phyloP scores from a whole-genome alignment of 1,140 invertebrate species.

The Aplysia californica region DNA sequence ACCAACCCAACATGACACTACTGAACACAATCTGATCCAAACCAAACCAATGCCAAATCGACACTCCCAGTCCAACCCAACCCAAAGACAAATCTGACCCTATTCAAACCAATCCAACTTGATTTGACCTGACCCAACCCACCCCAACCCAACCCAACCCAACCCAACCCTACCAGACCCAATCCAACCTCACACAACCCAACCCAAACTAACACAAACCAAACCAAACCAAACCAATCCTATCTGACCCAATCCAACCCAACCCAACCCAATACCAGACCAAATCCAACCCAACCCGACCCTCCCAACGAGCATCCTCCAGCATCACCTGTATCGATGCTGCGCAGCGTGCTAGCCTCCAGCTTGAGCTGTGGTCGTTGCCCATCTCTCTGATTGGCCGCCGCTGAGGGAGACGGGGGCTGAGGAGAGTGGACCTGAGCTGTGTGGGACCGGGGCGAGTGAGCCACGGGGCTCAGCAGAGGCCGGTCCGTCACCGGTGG shows the following conservation, averaged over 20 bases:
- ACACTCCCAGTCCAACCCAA: too few relatives aligned
- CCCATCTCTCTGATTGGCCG: too few relatives aligned
- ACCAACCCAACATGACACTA: too few relatives aligned
- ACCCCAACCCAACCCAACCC: slow-evolving; percentile 8
- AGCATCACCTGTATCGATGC: neutral
- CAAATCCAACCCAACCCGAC: neutral
- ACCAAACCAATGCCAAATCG: too few relatives aligned
- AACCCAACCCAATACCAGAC: slow-evolving; percentile 8
- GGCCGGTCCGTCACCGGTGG: neutral
- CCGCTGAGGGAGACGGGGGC: too few relatives aligned
- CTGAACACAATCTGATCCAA: too few relatives aligned
- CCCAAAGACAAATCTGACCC: too few relatives aligned
- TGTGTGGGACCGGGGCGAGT: neutral
- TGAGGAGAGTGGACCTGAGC: too few relatives aligned
- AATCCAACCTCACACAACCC: slow-evolving; percentile 8
- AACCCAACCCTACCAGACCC: too few relatives aligned
- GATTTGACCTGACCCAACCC: neutral
- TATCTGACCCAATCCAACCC: slow-evolving; percentile 7
- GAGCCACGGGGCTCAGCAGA: neutral
- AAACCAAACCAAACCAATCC: neutral
- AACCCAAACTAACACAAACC: slow-evolving; percentile 4
- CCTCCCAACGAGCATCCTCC: too few relatives aligned
- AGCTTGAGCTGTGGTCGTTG: too few relatives aligned
- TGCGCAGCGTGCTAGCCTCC: neutral
- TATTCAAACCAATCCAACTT: too few relatives aligned